Evolutionary conservation across 2,888 invertebrate genomes (phyloP).

Genomic region (Cryptocheilus praepositus): DNA sequence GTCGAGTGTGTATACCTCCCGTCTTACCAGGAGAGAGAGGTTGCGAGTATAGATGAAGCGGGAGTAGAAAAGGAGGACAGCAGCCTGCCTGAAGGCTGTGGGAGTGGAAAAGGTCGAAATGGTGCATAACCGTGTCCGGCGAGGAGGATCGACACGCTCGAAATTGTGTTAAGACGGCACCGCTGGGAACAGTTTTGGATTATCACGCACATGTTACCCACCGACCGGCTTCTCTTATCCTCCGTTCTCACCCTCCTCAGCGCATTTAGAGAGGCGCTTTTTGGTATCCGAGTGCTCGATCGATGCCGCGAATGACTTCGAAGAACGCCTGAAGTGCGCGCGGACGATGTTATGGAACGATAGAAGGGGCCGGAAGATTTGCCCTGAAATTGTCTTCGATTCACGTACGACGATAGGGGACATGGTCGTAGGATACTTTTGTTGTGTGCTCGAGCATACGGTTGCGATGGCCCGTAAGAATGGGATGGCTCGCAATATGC

Average conservation of each 20-base stretch:
- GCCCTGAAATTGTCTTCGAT: too few species aligned
- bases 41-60: neutral
- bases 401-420: too few species aligned
- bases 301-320: slow-evolving; percentile 44
- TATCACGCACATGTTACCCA: slow-evolving; percentile 61
- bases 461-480: too few species aligned
- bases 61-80: neutral
- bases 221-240: slow-evolving; percentile 2
- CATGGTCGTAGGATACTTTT: too few species aligned
- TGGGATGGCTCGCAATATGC: too few species aligned
- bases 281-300: slow-evolving; percentile 40
- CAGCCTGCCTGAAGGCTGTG: too few species aligned
- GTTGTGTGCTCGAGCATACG: too few species aligned
- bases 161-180: slow-evolving; percentile 70
- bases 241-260: too few species aligned
- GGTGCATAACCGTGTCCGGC: slow-evolving; percentile 59
- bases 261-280: slow-evolving; percentile 7
- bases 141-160: slow-evolving; percentile 56
- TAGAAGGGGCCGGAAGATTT: too few species aligned
- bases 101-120: slow-evolving; percentile 24
- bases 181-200: slow-evolving; percentile 66
- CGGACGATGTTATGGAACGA: too few species aligned
- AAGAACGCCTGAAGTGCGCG: slow-evolving; percentile 14
- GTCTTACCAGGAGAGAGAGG: neutral
- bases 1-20: neutral